These are phyloP conservation scores for Eulimnadia texana DNA, from an alignment of 1,140 invertebrate species.

Conservation along the genomic window DNA sequence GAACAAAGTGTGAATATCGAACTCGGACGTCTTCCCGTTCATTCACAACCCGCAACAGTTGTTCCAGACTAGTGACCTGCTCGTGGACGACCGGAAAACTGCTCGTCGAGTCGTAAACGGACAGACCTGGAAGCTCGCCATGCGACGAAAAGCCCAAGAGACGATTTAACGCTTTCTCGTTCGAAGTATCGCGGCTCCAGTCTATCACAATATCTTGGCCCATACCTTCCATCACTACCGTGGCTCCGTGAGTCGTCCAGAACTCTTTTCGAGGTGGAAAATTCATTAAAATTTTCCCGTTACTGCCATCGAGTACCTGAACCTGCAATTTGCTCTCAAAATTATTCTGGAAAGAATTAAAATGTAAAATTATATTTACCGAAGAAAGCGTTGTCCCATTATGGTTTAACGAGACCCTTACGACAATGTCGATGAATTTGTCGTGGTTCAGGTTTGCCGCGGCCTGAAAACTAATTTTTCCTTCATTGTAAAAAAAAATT, in stretches of 20 bases:
- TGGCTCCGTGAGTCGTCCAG: neutral
- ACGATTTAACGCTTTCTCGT: neutral
- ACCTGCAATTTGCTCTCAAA: no score
- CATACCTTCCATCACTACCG: neutral
- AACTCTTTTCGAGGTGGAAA: neutral
- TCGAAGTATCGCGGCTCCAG: neutral
- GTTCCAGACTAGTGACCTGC: neutral
- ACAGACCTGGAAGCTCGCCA: conserved; percentile 1
- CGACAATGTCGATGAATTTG: neutral
- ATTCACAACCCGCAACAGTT: neutral
- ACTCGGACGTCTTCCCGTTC: neutral
- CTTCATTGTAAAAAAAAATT: neutral
- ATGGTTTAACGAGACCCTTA: neutral
- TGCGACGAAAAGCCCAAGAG: neutral
- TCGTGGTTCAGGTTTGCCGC: conserved; percentile 5
- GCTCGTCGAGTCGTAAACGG: neutral
- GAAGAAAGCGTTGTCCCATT: neutral
- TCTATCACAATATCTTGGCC: neutral
- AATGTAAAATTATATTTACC: no score
- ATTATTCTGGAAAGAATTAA: no score
- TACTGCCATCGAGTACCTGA: conserved; percentile 2
- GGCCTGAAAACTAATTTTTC: neutral
- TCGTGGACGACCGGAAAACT: neutral
- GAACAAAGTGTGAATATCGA: neutral
- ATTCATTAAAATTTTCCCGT: neutral